Evolutionary conservation across 2,888 invertebrate genomes (phyloP), one percentile per base, ranked within the genome.

Genomic region (Morpho deidamia): DNA sequence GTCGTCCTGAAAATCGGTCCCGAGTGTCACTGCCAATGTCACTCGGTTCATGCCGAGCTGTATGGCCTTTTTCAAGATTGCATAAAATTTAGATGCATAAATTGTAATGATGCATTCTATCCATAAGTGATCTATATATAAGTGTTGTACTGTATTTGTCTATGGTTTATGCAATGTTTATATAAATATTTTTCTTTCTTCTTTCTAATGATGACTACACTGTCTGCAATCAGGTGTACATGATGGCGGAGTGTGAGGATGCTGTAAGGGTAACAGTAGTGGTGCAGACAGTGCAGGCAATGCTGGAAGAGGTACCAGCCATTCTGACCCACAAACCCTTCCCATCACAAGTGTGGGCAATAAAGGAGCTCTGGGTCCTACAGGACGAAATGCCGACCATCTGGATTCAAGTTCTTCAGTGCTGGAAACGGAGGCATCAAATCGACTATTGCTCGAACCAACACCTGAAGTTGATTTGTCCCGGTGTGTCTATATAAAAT

Each of bases 311-410:
- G 89, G 90, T 10, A 90, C 85, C 51, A 90, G 70, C 90, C 90
- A 90, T 32, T 90, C 90, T 0, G 90, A 87, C 0, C 90, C 90
- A 48, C 89, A 90, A 0, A 90, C 90, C n/a, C 90, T 68, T 4
- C 89, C 87, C 83, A 90, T 89, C 11, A 89, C 88, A 9, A 90
- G 57, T 0, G 90, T 87, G 0, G 89, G 87, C 8, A 90, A 67
- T 39, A 88, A 61, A 0, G 89, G 90, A n/a, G 87, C 82, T 0
- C 88, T 74, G 0, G 84, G 88, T 0, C 89, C 88, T 1, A 90
- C 90, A 0, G 90, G 90, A 7, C 89, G 74, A 65, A 90, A 90
- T 0, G 90, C 90, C 0, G 90, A 90, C 84, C 89, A 89, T 39
- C 87, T 69, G 0, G 83, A 68, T 56, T 79, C 80, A 0, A 71